phyloP scores from a whole-genome alignment of 2,888 invertebrate species.

The Calameuta filiformis region DNA sequence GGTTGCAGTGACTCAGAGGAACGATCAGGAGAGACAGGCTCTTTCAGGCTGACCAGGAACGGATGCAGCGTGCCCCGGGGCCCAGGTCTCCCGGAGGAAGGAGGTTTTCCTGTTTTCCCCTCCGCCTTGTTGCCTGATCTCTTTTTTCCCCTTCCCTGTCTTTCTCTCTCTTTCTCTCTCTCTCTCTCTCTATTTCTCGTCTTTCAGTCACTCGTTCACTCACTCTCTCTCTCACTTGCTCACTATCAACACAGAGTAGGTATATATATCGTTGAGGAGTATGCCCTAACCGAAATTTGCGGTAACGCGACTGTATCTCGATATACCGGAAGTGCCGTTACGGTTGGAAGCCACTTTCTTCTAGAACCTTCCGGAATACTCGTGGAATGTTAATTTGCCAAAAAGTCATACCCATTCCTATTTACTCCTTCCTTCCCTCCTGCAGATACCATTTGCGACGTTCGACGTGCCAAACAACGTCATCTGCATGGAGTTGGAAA shows the following conservation, averaged over 20 bases:
- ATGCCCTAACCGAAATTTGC: neutral
- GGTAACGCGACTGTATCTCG: neutral
- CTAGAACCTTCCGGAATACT: neutral
- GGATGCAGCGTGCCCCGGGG: neutral
- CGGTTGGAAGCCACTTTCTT: neutral
- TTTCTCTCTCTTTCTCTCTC: neutral
- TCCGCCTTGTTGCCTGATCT: neutral
- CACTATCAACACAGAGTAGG: neutral
- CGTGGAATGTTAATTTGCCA: neutral
- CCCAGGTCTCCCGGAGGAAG: neutral
- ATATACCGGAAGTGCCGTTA: neutral
- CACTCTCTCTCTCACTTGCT: neutral
- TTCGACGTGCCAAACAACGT: neutral
- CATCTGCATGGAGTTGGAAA: neutral
- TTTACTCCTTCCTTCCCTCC: neutral
- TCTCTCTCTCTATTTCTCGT: constrained; percentile 5
- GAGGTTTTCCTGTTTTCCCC: neutral
- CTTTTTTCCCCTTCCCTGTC: neutral
- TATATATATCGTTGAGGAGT: neutral
- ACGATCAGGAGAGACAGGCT: constrained; percentile 12
- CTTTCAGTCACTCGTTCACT: neutral
- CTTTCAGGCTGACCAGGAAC: neutral
- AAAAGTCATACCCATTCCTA: neutral
- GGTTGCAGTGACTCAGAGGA: constrained; percentile 41
- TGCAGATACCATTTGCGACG: neutral